Evolutionary conservation across 2,888 invertebrate genomes (phyloP), one percentile per base, ranked within the genome.

Genomic region (Crematogaster levior): DNA sequence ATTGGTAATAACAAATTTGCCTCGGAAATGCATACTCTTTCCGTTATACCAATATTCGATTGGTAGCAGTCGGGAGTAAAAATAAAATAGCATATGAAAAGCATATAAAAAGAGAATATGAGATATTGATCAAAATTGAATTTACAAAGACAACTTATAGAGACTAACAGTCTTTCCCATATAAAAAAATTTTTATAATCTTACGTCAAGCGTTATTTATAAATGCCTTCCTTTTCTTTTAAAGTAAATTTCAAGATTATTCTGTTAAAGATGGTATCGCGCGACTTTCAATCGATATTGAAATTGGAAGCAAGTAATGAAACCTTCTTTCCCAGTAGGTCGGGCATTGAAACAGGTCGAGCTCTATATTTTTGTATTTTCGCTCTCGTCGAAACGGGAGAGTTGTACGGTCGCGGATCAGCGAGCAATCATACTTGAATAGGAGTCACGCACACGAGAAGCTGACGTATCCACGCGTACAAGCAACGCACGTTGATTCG

Each of bases 401-500:
- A 58, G 40, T 27, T 43, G 43, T 43, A 60, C 15, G 37, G 48
- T 53, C 60, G 65, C 43, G 37, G 68, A 75, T 81, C 68, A 72
- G 56, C 70, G 58, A 81, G 68, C 73, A 73, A 83, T 82, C 75
- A 68, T 77, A 60, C 83, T 80, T 40, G 72, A 80, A 74, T 82
- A 63, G 48, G 46, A 58, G 61, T 51, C 43, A 30, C 60, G 73
- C 73, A 24, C 75, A 58, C 51, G 56, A 75, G 53, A 27, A 24
- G 34, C 18, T 18, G 12, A 79, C 70, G 74, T 81, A 81, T 81
- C 43, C 60, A 56, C 77, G 65, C 30, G 63, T 81, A 82, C 72
- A 82, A 58, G 58, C 81, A 37, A 58, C 46, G 48, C 58, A 63
- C 77, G 79, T 70, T 81, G 84, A 87, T 86, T 85, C 73, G 56